These are phyloP conservation scores for Toxotes jaculatrix DNA, from an alignment of 2,113 vertebrate species.

Conservation along the genomic window DNA sequence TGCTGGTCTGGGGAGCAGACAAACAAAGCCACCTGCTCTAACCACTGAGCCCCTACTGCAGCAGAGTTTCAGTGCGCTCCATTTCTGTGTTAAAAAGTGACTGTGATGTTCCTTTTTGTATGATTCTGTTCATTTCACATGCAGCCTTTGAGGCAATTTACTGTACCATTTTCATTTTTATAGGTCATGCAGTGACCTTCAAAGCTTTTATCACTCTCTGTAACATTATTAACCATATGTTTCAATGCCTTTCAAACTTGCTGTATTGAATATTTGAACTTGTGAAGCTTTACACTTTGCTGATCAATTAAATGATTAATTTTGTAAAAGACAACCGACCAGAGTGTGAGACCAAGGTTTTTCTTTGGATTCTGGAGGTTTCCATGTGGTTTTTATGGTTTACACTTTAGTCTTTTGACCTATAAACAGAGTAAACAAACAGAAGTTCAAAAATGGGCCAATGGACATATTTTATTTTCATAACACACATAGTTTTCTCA, in stretches of 20 bases:
- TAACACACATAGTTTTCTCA: not conserved
- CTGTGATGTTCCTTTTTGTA: not conserved
- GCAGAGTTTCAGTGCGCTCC: not conserved
- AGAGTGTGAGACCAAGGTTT: not conserved
- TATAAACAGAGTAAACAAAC: not conserved
- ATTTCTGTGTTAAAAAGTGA: not conserved
- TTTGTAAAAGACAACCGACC: not conserved
- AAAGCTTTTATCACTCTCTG: not conserved
- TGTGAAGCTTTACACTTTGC: not conserved
- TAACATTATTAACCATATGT: not conserved
- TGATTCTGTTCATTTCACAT: not conserved
- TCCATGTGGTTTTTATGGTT: not conserved
- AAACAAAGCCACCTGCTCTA: constrained; percentile 28
- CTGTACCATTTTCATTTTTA: not conserved
- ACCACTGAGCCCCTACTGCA: not conserved
- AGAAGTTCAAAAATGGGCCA: not conserved
- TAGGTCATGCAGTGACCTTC: not conserved
- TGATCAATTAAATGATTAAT: not conserved
- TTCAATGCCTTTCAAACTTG: not conserved
- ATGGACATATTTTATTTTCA: not conserved
- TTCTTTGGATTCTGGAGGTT: not conserved
- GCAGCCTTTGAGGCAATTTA: not conserved
- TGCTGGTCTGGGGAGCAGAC: constrained; percentile 14
- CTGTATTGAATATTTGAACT: not conserved
- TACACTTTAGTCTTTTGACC: not conserved